phyloP scores from a whole-genome alignment of 2,797 vertebrate species.

The Scolopax rusticola region DNA sequence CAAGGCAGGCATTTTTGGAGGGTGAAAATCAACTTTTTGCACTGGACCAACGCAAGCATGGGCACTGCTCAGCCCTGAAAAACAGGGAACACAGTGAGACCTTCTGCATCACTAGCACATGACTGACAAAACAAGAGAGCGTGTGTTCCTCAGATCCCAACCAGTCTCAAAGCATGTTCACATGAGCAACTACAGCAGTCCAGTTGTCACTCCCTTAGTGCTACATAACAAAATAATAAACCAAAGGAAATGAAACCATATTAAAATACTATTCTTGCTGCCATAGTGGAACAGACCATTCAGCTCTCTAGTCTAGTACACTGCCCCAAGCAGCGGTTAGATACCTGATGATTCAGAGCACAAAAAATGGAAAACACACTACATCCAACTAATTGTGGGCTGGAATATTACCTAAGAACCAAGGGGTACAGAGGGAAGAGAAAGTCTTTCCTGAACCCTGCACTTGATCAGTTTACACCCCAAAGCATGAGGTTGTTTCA shows the following conservation, averaged over 20 bases:
- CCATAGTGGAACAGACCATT: conserved; percentile 3
- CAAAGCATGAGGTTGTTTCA: conserved; percentile 4
- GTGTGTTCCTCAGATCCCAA: conserved; percentile 3
- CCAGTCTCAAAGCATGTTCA: conserved; percentile 27
- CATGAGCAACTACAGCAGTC: neutral
- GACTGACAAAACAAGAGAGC: neutral
- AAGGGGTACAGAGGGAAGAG: neutral
- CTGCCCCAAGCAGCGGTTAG: conserved; percentile 37
- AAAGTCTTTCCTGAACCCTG: conserved; percentile 25
- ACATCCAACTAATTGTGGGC: conserved; percentile 52
- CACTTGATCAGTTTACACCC: neutral
- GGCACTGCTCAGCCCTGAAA: neutral
- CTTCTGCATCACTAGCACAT: neutral
- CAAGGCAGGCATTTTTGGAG: neutral
- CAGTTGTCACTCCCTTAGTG: neutral
- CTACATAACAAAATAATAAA: conserved; percentile 20
- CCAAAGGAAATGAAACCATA: conserved; percentile 73
- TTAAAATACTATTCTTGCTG: conserved; percentile 55
- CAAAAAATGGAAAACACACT: conserved; percentile 45
- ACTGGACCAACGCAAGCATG: neutral
- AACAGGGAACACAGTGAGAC: neutral
- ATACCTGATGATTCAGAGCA: conserved; percentile 59
- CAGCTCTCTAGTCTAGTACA: conserved; percentile 27
- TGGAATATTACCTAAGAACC: conserved; percentile 23
- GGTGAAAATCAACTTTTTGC: neutral